Conservation (phyloP, 2,113 vertebrate genomes). For the Oryzias curvinotus region DNA sequence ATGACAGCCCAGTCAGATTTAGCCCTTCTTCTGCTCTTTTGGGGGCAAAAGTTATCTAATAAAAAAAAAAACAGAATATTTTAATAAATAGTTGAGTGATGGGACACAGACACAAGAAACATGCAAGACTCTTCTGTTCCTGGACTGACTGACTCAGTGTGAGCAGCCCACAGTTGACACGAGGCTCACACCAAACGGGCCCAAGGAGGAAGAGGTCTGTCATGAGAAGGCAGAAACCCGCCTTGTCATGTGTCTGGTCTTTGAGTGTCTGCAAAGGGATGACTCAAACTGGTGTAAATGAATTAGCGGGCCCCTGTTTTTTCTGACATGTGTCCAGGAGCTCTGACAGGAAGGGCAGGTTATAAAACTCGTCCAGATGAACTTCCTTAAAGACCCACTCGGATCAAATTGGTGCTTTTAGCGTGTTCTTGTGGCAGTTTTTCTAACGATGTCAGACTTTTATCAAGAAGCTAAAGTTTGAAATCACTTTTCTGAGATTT, state of each 20-base stretch:
- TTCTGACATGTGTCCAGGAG: constrained; percentile 18
- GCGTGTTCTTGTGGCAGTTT: too few relatives aligned
- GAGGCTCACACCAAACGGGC: not conserved
- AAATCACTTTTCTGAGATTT: too few relatives aligned
- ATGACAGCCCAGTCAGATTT: not conserved
- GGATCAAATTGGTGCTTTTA: too few relatives aligned
- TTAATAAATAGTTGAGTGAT: constrained; percentile 3
- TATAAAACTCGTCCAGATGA: constrained; percentile 3
- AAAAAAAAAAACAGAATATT: too few relatives aligned
- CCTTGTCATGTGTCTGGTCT: constrained; percentile 16
- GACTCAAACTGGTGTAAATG: constrained; percentile 50
- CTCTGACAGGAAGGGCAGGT: constrained; percentile 10
- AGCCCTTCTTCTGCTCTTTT: too few relatives aligned
- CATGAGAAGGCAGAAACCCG: constrained; percentile 26
- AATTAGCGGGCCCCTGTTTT: constrained; percentile 43
- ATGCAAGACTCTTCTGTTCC: not conserved
- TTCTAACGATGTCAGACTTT: too few relatives aligned
- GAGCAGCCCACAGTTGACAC: not conserved
- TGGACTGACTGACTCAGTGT: not conserved
- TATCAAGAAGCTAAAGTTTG: too few relatives aligned
- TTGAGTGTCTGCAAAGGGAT: constrained; percentile 35
- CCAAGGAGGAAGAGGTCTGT: constrained; percentile 1
- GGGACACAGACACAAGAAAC: not conserved
- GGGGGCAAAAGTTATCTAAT: too few relatives aligned
- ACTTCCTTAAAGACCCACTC: not conserved